Conservation (phyloP, 2,797 vertebrate genomes). For the Xerus rutilus region DNA sequence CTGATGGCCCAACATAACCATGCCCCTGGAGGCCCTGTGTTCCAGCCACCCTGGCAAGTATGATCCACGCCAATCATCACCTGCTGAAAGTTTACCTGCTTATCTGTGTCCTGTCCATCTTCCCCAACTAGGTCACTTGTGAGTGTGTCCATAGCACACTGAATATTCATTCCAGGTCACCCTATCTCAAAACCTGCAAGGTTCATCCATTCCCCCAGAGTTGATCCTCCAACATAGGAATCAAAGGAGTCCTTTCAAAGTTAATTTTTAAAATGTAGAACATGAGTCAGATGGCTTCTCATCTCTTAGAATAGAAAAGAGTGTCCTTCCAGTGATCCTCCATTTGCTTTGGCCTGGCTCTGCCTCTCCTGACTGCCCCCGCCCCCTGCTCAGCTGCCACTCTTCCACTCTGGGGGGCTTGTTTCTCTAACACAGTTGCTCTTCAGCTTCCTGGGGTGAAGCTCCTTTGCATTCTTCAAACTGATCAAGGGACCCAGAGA, state of each 20-base stretch:
- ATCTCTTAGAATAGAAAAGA: not conserved
- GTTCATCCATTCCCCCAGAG: not conserved
- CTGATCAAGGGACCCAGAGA: too few relatives aligned
- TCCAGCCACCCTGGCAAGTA: not conserved
- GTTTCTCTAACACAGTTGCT: not conserved
- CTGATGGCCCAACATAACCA: too few relatives aligned
- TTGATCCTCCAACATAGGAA: not conserved
- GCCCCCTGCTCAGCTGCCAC: too few relatives aligned
- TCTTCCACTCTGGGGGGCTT: not conserved
- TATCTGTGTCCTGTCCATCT: too few relatives aligned
- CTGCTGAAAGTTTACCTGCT: not conserved
- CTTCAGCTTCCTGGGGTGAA: not conserved
- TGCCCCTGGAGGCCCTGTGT: too few relatives aligned
- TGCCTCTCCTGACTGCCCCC: too few relatives aligned
- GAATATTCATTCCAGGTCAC: not conserved
- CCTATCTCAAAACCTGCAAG: not conserved
- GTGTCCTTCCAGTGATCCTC: not conserved
- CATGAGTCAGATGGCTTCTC: not conserved
- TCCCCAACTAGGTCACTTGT: not conserved
- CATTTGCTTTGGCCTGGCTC: not conserved
- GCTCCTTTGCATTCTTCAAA: not conserved
- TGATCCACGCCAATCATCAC: not conserved
- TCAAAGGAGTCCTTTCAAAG: not conserved
- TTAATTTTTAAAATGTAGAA: not conserved
- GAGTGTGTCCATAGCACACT: not conserved